Percentiles rank a stretch among this genome's conserved stretches.
Conservation (phyloP, 64 coral and sea anemone genomes). For the Montipora cactus region DNA sequence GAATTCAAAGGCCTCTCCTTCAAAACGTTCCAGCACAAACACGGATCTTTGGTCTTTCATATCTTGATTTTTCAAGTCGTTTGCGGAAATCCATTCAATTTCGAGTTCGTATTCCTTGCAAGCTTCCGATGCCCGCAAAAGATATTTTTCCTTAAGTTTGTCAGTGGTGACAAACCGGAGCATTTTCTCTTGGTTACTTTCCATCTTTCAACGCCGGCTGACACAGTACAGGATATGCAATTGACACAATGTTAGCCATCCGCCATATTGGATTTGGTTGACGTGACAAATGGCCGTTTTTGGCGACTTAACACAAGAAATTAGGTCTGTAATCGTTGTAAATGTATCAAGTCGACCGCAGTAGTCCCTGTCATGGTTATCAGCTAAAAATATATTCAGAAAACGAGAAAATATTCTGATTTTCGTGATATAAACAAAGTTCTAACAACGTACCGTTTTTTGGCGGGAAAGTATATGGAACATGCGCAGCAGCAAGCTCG, state of each 20-base stretch:
- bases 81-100: constrained; percentile 50
- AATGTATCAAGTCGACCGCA: background rate
- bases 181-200: constrained; percentile 43
- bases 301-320: background rate
- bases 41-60: constrained; percentile 54
- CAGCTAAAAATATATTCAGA: background rate
- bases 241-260: constrained; percentile 21
- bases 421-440: background rate
- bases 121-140: constrained; percentile 63
- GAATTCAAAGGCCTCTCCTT: constrained; percentile 76
- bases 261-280: constrained; percentile 68
- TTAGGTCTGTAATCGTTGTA: background rate
- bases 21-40: constrained; percentile 81
- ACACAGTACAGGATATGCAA: background rate
- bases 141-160: constrained; percentile 52
- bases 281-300: background rate
- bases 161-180: constrained; percentile 75
- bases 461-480: constrained; percentile 74
- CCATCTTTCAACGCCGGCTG: background rate
- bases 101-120: constrained; percentile 70
- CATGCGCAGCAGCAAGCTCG: constrained; percentile 68
- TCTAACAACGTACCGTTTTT: background rate
- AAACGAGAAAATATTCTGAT: background rate
- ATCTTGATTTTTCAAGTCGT: constrained; percentile 58
- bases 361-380: background rate